Evolutionary conservation across 2,113 vertebrate species (phyloP).

Genomic region (Leptosomus discolor): DNA sequence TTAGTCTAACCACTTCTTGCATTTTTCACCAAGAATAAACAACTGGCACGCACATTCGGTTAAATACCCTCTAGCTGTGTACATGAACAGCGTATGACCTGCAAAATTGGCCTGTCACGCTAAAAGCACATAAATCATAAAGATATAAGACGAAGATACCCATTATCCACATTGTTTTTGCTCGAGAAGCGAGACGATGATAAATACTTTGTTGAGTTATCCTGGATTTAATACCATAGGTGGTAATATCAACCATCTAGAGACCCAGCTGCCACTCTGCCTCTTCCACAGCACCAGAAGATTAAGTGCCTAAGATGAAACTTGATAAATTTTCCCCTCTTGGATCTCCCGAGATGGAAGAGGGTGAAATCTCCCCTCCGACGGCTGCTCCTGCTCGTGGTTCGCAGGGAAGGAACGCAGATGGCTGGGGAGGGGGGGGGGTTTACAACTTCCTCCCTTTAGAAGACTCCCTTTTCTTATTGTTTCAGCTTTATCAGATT

Average conservation of each 20-base stretch:
- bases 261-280: conserved; percentile 4
- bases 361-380: background rate
- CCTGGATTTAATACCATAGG: background rate
- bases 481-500: conserved; percentile 39
- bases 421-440: background rate
- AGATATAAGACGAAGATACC: background rate
- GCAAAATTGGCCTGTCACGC: background rate
- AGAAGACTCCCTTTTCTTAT: background rate
- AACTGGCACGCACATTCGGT: background rate
- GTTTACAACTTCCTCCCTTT: background rate
- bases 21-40: background rate
- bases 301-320: conserved; percentile 31
- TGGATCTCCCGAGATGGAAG: background rate
- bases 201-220: background rate
- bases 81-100: background rate
- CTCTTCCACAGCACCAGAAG: background rate
- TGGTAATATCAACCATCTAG: background rate
- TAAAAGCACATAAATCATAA: conserved; percentile 26
- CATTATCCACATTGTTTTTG: background rate
- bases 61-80: background rate
- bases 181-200: background rate
- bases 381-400: background rate
- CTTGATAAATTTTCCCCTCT: conserved; percentile 21
- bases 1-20: background rate
- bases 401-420: background rate